Percentiles rank a stretch among this genome's conserved stretches.
These are phyloP conservation scores for Eristalis pertinax DNA, from an alignment of 2,888 invertebrate species.

Conservation along the genomic window DNA sequence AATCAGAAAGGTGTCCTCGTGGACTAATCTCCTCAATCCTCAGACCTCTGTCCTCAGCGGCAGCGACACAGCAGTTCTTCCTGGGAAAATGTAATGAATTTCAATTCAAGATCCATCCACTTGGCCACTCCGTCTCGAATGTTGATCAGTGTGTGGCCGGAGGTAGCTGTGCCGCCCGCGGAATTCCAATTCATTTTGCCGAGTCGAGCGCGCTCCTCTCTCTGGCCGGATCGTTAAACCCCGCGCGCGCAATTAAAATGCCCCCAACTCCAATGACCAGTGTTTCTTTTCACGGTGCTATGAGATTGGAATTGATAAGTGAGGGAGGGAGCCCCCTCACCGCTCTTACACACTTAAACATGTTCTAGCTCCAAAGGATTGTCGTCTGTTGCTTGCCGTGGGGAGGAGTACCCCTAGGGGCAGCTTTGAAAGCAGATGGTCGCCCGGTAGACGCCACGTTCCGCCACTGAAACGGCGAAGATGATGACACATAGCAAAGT, in stretches of 20 bases:
- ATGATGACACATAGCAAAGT: background rate
- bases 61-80: background rate
- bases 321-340: background rate
- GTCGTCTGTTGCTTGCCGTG: background rate
- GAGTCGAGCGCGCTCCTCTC: background rate
- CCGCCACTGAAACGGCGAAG: background rate
- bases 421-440: background rate
- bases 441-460: background rate
- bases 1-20: background rate
- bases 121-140: background rate
- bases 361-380: background rate
- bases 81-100: constrained; percentile 48
- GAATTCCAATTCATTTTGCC: background rate
- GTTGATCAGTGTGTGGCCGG: background rate
- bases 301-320: constrained; percentile 1
- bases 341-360: background rate
- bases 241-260: background rate
- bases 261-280: background rate
- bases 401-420: background rate
- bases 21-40: background rate
- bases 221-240: background rate
- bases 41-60: background rate
- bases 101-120: constrained; percentile 29
- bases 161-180: background rate
- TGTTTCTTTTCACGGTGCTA: background rate